phyloP scores from a whole-genome alignment of 2,888 invertebrate species.

The Cosmorhoe ocellata region DNA sequence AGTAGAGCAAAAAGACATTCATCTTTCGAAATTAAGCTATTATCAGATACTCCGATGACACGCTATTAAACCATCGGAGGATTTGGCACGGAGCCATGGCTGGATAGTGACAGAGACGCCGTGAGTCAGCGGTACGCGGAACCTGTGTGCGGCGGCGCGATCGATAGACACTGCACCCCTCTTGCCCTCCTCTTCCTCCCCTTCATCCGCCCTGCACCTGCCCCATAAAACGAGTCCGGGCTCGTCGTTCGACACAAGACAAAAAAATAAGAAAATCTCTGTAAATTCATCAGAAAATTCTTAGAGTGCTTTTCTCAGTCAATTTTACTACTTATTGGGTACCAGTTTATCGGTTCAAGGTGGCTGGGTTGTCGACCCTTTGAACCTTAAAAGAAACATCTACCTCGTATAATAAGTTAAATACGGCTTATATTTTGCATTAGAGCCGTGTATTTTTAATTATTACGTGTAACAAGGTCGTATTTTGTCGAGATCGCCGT shows the following conservation, averaged over 20 bases:
- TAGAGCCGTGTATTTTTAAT: constrained; percentile 69
- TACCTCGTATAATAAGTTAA: constrained; percentile 47
- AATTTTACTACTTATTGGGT: constrained; percentile 18
- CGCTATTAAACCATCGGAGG: constrained; percentile 58
- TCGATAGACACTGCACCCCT: constrained; percentile 73
- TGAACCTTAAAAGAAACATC: constrained; percentile 37
- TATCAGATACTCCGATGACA: constrained; percentile 54
- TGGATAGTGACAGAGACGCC: constrained; percentile 59
- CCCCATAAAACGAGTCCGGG: constrained; percentile 51
- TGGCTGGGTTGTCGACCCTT: constrained; percentile 57
- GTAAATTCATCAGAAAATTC: constrained; percentile 42
- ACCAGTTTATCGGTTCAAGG: constrained; percentile 63
- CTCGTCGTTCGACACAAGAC: constrained; percentile 47
- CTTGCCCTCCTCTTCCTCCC: constrained; percentile 39
- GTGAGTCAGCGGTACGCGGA: constrained; percentile 70
- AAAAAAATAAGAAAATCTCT: constrained; percentile 37
- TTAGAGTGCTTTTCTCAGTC: constrained; percentile 47
- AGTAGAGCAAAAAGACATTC: constrained; percentile 20
- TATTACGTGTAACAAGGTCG: constrained; percentile 72
- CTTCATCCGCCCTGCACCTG: constrained; percentile 54
- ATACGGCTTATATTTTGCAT: constrained; percentile 49
- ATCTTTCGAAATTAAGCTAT: constrained; percentile 54
- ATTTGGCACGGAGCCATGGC: constrained; percentile 70
- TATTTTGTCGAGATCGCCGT: constrained; percentile 48
- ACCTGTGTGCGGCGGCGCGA: constrained; percentile 72